Evolutionary conservation across 2,113 vertebrate species (phyloP).

Genomic region (Anolis carolinensis): DNA sequence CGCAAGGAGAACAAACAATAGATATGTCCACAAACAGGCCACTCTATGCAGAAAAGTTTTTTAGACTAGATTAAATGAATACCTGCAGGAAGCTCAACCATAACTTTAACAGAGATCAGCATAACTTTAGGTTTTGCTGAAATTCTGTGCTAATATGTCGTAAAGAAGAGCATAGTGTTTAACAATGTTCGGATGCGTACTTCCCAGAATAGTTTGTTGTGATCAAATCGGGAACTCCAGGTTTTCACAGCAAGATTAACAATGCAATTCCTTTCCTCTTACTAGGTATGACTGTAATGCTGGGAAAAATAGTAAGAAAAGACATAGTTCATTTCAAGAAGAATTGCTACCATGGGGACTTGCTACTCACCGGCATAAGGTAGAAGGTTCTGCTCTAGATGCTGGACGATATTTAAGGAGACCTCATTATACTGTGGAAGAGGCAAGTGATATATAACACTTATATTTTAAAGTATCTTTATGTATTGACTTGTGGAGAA

Average conservation of each 20-base stretch:
- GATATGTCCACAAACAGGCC: too few species aligned
- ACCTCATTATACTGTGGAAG: constrained; percentile 62
- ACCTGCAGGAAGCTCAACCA: neutral
- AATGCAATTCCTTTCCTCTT: constrained; percentile 34
- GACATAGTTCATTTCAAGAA: constrained; percentile 40
- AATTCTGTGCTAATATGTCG: too few species aligned
- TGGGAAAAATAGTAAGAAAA: constrained; percentile 40
- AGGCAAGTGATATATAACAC: constrained; percentile 50
- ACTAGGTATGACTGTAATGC: constrained; percentile 44
- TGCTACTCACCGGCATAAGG: constrained; percentile 38
- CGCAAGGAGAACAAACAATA: too few species aligned
- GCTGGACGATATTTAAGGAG: constrained; percentile 58
- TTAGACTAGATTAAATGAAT: neutral
- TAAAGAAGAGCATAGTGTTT: neutral
- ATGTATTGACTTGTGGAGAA: neutral
- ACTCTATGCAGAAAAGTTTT: neutral
- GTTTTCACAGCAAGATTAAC: constrained; percentile 1
- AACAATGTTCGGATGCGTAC: neutral
- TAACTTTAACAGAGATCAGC: neutral
- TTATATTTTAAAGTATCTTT: constrained; percentile 2
- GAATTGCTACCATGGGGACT: constrained; percentile 31
- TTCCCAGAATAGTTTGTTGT: neutral
- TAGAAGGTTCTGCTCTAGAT: constrained; percentile 35
- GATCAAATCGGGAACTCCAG: neutral
- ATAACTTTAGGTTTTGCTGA: neutral